Conservation (phyloP, 2,113 vertebrate genomes). For the Notechis scutatus region DNA sequence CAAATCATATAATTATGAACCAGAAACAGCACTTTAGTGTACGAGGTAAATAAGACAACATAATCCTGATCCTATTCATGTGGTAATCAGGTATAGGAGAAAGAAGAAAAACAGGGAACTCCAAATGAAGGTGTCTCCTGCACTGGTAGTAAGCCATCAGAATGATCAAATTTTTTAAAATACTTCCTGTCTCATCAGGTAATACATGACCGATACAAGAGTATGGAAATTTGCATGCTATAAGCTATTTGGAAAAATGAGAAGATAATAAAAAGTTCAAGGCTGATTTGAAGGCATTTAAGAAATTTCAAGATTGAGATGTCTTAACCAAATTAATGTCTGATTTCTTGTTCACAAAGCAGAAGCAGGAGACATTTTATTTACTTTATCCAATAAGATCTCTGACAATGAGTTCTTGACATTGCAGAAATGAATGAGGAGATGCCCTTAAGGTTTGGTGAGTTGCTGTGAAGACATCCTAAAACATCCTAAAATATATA, state of each 20-base stretch:
- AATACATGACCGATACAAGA: background rate
- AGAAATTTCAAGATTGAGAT: background rate
- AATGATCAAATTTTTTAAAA: background rate
- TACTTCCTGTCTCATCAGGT: background rate
- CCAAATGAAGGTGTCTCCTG: background rate
- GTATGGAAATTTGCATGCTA: background rate
- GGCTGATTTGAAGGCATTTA: background rate
- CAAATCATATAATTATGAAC: background rate
- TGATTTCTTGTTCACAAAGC: accelerated
- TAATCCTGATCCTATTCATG: too few species aligned
- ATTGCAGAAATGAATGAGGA: conserved; percentile 60
- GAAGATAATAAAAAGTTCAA: background rate
- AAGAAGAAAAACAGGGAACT: background rate
- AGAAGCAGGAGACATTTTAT: conserved; percentile 35
- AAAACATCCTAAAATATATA: conserved; percentile 21
- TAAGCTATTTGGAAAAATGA: background rate
- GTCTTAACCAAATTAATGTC: background rate
- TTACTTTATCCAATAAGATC: conserved; percentile 86
- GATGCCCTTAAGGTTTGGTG: conserved; percentile 82
- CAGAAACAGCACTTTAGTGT: background rate
- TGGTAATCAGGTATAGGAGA: background rate
- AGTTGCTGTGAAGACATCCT: conserved; percentile 77
- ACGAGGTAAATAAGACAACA: background rate
- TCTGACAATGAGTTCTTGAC: conserved; percentile 76
- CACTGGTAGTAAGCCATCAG: background rate